Percentiles rank a stretch among this genome's conserved stretches.
Evolutionary conservation across 2,797 vertebrate genomes (phyloP).

Genomic region (Enteromius mattozi): DNA sequence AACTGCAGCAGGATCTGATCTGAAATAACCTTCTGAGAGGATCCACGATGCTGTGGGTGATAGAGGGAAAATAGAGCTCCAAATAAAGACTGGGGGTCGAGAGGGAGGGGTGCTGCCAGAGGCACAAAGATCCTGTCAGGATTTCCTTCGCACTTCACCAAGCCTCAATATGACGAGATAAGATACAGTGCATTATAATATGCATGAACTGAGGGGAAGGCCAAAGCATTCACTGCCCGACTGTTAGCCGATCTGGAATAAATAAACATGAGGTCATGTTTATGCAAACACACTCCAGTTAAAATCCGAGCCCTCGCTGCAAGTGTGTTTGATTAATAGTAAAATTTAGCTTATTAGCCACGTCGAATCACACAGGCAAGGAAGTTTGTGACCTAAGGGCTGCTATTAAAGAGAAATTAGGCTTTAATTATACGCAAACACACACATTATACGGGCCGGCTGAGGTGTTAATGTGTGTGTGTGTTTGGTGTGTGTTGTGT

Average conservation of each 20-base stretch:
- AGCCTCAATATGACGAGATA: slow-evolving; percentile 52
- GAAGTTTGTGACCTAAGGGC: slow-evolving; percentile 49
- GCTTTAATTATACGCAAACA: slow-evolving; percentile 46
- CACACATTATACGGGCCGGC: slow-evolving; percentile 1
- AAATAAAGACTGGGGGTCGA: slow-evolving; percentile 36
- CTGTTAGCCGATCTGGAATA: slow-evolving; percentile 51
- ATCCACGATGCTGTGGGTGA: slow-evolving; percentile 45
- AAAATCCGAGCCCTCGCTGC: slow-evolving; percentile 23
- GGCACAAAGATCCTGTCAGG: slow-evolving; percentile 54
- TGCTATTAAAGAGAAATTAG: slow-evolving; percentile 45
- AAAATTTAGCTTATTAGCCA: slow-evolving; percentile 53
- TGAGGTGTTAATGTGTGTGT: slow-evolving; percentile 59
- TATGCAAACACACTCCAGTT: slow-evolving; percentile 50
- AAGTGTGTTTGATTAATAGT: slow-evolving; percentile 57
- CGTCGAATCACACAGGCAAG: slow-evolving; percentile 35
- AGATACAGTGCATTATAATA: slow-evolving; percentile 58
- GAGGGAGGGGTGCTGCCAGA: slow-evolving; percentile 41
- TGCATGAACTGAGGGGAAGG: slow-evolving; percentile 53
- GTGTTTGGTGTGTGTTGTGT: slow-evolving; percentile 37
- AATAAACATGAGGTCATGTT: slow-evolving; percentile 60
- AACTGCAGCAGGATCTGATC: slow-evolving; percentile 40
- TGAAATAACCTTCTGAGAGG: slow-evolving; percentile 44
- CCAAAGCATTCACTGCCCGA: slow-evolving; percentile 42
- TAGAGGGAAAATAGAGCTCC: slow-evolving; percentile 53
- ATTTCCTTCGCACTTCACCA: slow-evolving; percentile 44